Evolutionary conservation across 2,888 invertebrate species (phyloP).

Genomic region (Watsonalla cultraria): DNA sequence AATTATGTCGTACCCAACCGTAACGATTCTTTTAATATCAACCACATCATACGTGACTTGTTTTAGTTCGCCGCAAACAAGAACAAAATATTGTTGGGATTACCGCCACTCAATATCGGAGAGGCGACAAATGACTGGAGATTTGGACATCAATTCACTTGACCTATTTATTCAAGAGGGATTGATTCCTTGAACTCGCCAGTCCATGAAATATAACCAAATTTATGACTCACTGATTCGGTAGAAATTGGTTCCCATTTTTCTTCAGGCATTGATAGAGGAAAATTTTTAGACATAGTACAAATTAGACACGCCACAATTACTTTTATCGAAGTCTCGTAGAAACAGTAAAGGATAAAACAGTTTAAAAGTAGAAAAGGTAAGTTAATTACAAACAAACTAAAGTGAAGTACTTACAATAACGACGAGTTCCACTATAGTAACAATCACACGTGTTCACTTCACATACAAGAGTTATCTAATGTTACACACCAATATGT

Average conservation of each 20-base stretch:
- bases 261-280: conserved; percentile 15
- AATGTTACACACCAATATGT: conserved; percentile 6
- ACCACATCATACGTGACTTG: neutral
- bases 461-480: conserved; percentile 24
- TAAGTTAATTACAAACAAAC: conserved; percentile 19
- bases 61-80: no score
- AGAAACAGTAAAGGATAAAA: no score
- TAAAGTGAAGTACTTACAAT: conserved; percentile 31
- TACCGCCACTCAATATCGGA: neutral
- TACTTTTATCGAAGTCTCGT: no score
- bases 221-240: conserved; percentile 23
- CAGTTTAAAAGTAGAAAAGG: neutral
- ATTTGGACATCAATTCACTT: conserved; percentile 15
- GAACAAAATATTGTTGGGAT: neutral
- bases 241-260: conserved; percentile 20
- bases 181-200: conserved; percentile 32
- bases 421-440: conserved; percentile 13
- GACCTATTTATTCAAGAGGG: conserved; percentile 30
- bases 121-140: neutral
- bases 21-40: neutral
- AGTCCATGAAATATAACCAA: conserved; percentile 26
- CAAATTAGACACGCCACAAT: conserved; percentile 20
- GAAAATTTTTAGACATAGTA: conserved; percentile 14
- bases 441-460: conserved; percentile 36
- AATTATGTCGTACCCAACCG: no score